phyloP scores from a whole-genome alignment of 2,888 invertebrate species.

The Nebria brevicollis region DNA sequence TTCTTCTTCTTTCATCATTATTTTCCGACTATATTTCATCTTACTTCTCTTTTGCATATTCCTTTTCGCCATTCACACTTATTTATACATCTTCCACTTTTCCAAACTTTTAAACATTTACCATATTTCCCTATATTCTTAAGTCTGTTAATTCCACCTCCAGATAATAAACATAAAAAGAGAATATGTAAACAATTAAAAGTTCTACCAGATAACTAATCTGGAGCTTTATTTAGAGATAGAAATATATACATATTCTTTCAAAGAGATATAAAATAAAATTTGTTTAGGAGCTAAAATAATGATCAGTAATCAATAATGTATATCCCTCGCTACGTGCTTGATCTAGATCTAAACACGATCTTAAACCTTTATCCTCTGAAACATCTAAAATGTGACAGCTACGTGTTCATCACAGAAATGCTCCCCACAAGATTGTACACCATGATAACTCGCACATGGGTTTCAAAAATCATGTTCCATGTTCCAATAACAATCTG shows the following conservation, averaged over 20 bases:
- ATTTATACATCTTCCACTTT: too few relatives aligned
- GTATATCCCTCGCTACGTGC: not conserved
- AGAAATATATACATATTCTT: not conserved
- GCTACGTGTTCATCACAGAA: slow-evolving; percentile 22
- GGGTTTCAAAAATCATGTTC: not conserved
- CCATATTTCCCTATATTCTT: too few relatives aligned
- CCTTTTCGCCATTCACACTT: too few relatives aligned
- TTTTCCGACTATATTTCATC: too few relatives aligned
- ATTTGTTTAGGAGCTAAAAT: not conserved
- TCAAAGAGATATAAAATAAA: not conserved
- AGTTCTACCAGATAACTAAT: too few relatives aligned
- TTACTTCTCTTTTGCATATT: too few relatives aligned
- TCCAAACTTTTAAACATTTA: too few relatives aligned
- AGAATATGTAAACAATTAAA: too few relatives aligned
- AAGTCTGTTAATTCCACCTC: too few relatives aligned
- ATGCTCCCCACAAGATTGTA: not conserved
- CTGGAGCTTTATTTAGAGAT: not conserved
- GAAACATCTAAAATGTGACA: slow-evolving; percentile 7
- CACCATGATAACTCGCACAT: not conserved
- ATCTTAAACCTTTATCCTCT: not conserved
- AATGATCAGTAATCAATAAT: not conserved
- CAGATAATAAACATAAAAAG: too few relatives aligned
- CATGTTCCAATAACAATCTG: not conserved
- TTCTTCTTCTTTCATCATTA: too few relatives aligned
- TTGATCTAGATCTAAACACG: slow-evolving; percentile 9